Conservation (phyloP, 2,797 vertebrate genomes). For the Ispidina picta region DNA sequence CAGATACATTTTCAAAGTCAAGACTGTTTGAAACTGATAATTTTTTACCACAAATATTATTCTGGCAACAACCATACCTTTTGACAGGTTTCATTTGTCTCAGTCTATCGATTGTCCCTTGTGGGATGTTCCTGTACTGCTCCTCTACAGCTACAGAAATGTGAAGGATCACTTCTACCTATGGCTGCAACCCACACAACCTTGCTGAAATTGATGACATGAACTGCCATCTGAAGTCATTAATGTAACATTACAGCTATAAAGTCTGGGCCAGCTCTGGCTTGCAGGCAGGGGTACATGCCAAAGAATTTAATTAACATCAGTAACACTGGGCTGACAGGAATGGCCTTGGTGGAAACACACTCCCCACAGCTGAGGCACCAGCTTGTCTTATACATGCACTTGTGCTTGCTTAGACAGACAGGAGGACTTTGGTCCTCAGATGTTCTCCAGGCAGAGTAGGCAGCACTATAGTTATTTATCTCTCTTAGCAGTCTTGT, state of each 20-base stretch:
- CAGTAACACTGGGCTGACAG: background rate
- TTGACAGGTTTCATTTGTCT: conserved; percentile 34
- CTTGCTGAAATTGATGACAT: background rate
- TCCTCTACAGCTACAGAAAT: background rate
- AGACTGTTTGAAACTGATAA: background rate
- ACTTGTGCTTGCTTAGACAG: background rate
- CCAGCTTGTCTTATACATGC: rapidly evolving
- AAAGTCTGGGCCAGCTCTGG: background rate
- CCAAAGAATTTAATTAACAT: conserved; percentile 10
- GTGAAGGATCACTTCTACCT: background rate
- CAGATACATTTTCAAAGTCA: background rate
- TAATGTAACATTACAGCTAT: background rate
- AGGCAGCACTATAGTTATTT: background rate
- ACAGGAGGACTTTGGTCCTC: background rate
- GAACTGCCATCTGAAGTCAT: conserved; percentile 32
- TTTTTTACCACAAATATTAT: background rate
- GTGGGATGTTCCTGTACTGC: background rate
- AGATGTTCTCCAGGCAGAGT: background rate
- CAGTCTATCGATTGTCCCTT: background rate
- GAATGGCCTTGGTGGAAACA: rapidly evolving
- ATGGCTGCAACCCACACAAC: background rate
- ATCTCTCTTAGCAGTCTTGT: background rate
- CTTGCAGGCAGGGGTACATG: background rate
- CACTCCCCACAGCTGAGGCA: background rate
- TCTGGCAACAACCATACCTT: background rate